Evolutionary conservation across 1,140 invertebrate species (phyloP).

Genomic region (Papilio helenus): DNA sequence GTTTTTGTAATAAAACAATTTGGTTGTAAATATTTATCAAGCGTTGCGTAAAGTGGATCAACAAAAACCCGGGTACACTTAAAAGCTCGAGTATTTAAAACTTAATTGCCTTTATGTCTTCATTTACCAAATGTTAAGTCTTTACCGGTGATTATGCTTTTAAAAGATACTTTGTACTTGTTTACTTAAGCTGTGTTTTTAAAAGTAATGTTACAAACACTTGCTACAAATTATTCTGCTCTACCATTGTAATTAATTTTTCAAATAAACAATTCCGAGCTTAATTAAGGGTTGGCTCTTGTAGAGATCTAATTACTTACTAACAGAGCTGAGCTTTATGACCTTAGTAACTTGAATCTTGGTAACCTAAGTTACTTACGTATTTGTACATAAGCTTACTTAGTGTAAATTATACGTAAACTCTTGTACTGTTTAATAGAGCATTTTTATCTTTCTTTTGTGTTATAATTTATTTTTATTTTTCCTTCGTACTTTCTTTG

Average conservation of each 20-base stretch:
- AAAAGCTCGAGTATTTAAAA: background rate
- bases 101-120: background rate
- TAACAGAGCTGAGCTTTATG: background rate
- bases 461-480: background rate
- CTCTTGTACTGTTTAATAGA: background rate
- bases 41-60: background rate
- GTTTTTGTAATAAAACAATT: slow-evolving; percentile 9
- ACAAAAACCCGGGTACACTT: background rate
- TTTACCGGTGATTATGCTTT: background rate
- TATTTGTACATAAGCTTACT: too few species aligned
- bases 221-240: too few species aligned
- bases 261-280: background rate
- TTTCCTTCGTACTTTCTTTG: background rate
- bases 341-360: background rate
- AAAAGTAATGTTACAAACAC: too few species aligned
- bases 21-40: slow-evolving; percentile 6
- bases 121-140: background rate
- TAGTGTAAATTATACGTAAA: too few species aligned
- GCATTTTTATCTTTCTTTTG: background rate
- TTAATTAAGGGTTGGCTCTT: background rate
- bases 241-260: too few species aligned
- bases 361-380: too few species aligned
- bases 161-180: background rate
- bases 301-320: background rate
- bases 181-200: too few species aligned